A percentile compares a stretch with the other conserved stretches of the same genome.
Evolutionary conservation across 2,888 invertebrate species (phyloP).

Genomic region (Gandaritis pyraliata): DNA sequence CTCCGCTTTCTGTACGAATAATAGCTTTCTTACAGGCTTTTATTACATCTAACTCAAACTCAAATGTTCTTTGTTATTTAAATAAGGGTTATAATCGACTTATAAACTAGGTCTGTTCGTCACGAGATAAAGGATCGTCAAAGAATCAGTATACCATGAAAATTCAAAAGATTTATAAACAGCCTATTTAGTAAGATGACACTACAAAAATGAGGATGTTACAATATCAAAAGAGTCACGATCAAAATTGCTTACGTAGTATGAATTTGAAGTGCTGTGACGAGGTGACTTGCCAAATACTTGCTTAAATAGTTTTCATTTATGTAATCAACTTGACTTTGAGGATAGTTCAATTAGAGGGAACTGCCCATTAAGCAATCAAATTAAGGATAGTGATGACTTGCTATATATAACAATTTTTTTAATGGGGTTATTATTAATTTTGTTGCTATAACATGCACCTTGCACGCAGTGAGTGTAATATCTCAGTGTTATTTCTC

Average conservation of each 20-base stretch:
- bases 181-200: conserved; percentile 9
- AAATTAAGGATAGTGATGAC: conserved; percentile 10
- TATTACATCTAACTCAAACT: conserved; percentile 1
- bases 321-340: conserved; percentile 13
- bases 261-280: conserved; percentile 16
- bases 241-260: conserved; percentile 12
- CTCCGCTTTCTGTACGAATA: conserved; percentile 15
- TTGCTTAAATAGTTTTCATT: conserved; percentile 16
- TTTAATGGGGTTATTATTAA: no score
- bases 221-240: conserved; percentile 4
- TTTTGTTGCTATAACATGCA: no score
- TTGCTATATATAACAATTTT: background rate
- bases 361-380: conserved; percentile 5
- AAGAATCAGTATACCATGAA: background rate
- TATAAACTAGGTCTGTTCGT: background rate
- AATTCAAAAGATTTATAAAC: conserved; percentile 1
- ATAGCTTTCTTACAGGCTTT: conserved; percentile 7
- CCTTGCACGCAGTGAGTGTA: no score
- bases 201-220: conserved; percentile 7
- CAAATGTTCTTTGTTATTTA: conserved; percentile 3
- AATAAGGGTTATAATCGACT: conserved; percentile 1
- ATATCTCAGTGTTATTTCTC: no score
- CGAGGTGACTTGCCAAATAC: conserved; percentile 18
- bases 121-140: background rate
- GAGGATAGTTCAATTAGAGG: conserved; percentile 10